A percentile compares a stretch with the other conserved stretches of the same genome.
These are phyloP conservation scores for Erebia aethiops DNA, from an alignment of 2,888 invertebrate genomes.

Conservation along the genomic window DNA sequence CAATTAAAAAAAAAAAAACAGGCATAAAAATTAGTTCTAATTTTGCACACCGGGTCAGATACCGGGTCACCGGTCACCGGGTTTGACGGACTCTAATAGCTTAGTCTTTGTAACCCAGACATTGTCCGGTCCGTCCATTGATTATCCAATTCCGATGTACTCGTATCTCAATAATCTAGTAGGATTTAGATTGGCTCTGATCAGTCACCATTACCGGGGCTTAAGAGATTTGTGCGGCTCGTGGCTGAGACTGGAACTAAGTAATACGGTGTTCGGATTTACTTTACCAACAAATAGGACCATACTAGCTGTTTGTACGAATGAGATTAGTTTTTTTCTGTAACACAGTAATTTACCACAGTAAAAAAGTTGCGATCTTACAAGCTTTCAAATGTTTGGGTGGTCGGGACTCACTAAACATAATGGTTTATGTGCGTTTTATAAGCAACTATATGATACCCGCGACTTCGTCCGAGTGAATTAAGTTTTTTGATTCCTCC, in stretches of 20 bases:
- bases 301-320: not conserved
- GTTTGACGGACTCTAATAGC: too few relatives aligned
- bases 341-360: not conserved
- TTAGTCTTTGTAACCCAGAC: not conserved
- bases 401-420: too few relatives aligned
- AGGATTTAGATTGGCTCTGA: conserved; percentile 17
- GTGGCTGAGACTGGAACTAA: conserved; percentile 17
- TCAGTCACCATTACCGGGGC: conserved; percentile 22
- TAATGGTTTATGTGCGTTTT: too few relatives aligned
- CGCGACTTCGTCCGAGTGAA: too few relatives aligned
- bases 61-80: too few relatives aligned
- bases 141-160: conserved; percentile 13
- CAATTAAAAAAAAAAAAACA: too few relatives aligned
- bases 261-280: conserved; percentile 14
- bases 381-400: too few relatives aligned
- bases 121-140: not conserved
- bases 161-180: conserved; percentile 8
- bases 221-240: conserved; percentile 27
- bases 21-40: too few relatives aligned
- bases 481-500: too few relatives aligned
- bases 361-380: not conserved
- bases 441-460: too few relatives aligned
- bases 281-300: not conserved
- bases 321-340: not conserved
- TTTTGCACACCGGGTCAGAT: too few relatives aligned